phyloP scores from a whole-genome alignment of 2,888 invertebrate genomes.

The Lymantria dispar region DNA sequence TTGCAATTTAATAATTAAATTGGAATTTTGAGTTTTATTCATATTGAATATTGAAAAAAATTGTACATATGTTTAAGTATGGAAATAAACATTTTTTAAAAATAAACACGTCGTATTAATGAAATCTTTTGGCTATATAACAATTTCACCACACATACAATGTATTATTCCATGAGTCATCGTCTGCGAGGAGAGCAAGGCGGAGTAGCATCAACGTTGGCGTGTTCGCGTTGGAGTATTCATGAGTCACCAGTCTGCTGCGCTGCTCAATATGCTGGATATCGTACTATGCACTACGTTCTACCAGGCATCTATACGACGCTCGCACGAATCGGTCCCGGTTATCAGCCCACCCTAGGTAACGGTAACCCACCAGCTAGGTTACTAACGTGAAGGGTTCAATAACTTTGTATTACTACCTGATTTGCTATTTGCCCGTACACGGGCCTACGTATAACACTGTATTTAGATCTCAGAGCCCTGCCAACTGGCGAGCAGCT shows the following conservation, averaged over 20 bases:
- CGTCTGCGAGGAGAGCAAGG: slow-evolving; percentile 61
- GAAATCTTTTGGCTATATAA: slow-evolving; percentile 52
- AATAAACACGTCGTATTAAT: slow-evolving; percentile 53
- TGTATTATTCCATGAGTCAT: slow-evolving; percentile 81
- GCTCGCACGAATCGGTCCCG: slow-evolving; percentile 58
- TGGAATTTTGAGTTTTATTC: slow-evolving; percentile 75
- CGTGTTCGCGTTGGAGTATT: slow-evolving; percentile 48
- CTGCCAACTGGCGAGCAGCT: slow-evolving; percentile 26
- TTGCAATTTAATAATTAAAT: slow-evolving; percentile 57
- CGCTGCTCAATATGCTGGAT: slow-evolving; percentile 35
- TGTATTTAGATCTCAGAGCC: slow-evolving; percentile 68
- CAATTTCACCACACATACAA: slow-evolving; percentile 70
- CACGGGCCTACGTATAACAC: slow-evolving; percentile 61
- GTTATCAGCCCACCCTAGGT: slow-evolving; percentile 80
- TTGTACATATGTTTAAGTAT: slow-evolving; percentile 82
- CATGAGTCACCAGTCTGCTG: slow-evolving; percentile 45
- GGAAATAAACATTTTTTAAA: slow-evolving; percentile 66
- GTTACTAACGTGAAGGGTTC: slow-evolving; percentile 58
- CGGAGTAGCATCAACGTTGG: slow-evolving; percentile 50
- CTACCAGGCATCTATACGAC: slow-evolving; percentile 45
- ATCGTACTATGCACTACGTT: slow-evolving; percentile 43
- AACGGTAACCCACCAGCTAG: slow-evolving; percentile 50
- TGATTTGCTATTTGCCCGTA: slow-evolving; percentile 41
- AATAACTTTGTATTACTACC: slow-evolving; percentile 35
- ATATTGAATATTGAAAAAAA: slow-evolving; percentile 78